Evolutionary conservation across 2,888 invertebrate species (phyloP).

Genomic region (Platycheirus rosarum): DNA sequence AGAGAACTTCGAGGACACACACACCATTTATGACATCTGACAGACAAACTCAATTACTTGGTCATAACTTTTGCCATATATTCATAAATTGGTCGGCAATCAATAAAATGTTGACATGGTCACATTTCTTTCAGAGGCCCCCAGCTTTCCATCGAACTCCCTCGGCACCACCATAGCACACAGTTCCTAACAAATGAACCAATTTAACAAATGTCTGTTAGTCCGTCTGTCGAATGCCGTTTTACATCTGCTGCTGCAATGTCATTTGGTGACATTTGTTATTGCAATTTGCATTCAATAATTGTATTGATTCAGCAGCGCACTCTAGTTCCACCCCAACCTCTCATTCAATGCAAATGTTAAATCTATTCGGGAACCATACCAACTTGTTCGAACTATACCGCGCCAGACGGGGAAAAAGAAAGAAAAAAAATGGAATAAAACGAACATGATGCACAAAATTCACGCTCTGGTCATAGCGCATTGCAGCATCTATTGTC

Average conservation of each 20-base stretch:
- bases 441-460: conserved; percentile 58
- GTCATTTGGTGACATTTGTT: conserved; percentile 69
- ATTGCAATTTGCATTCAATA: conserved; percentile 72
- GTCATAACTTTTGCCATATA: conserved; percentile 55
- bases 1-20: conserved; percentile 19
- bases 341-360: conserved; percentile 9
- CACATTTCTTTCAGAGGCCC: conserved; percentile 34
- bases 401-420: background rate
- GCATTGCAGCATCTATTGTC: conserved; percentile 44
- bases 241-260: conserved; percentile 65
- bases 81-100: conserved; percentile 55
- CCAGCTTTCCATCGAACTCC: background rate
- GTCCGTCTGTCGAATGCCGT: conserved; percentile 45
- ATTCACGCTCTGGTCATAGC: conserved; percentile 54
- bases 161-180: background rate
- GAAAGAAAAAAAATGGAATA: conserved; percentile 39
- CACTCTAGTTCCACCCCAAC: background rate
- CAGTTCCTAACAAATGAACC: conserved; percentile 61
- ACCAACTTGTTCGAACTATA: conserved; percentile 41
- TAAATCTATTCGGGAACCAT: conserved; percentile 51
- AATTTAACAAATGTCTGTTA: conserved; percentile 62
- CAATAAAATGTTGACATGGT: conserved; percentile 57
- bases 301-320: conserved; percentile 61
- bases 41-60: conserved; percentile 69
- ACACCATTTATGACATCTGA: conserved; percentile 48